Evolutionary conservation across 2,113 vertebrate species (phyloP).

Genomic region (Dolichallabes microphthalmus): DNA sequence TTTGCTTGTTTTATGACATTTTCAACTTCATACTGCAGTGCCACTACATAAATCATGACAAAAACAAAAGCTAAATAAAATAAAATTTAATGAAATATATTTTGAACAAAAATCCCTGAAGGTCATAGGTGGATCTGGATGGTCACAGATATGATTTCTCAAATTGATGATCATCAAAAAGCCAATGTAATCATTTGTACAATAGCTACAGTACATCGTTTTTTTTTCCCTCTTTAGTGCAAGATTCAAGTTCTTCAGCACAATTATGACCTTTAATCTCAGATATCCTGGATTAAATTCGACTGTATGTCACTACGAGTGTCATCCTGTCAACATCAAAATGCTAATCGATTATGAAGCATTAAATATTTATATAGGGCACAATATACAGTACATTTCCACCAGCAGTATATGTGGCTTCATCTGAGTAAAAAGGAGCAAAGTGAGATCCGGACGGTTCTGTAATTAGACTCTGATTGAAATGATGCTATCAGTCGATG

Average conservation of each 20-base stretch:
- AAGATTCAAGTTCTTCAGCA: conserved; percentile 1
- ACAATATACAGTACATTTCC: conserved; percentile 9
- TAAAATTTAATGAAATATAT: no score
- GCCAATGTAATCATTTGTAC: background rate
- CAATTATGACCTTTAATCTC: background rate
- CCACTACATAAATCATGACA: background rate
- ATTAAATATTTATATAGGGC: conserved; percentile 13
- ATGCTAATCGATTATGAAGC: background rate
- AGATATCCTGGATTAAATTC: background rate
- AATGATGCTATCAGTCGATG: background rate
- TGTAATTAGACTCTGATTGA: conserved; percentile 26
- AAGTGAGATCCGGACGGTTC: background rate
- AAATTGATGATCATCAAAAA: background rate
- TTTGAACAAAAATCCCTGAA: background rate
- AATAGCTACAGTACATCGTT: background rate
- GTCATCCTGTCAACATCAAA: conserved; percentile 1
- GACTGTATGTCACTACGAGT: background rate
- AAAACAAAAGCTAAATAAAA: background rate
- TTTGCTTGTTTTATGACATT: no score
- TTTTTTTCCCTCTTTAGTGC: background rate
- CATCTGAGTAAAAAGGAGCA: background rate
- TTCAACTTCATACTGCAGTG: background rate
- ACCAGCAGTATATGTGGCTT: conserved; percentile 1
- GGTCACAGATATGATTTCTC: background rate
- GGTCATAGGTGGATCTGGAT: background rate